Conservation (phyloP, 37 sponge, comb jelly and placozoan genomes). For the Amphimedon queenslandica region DNA sequence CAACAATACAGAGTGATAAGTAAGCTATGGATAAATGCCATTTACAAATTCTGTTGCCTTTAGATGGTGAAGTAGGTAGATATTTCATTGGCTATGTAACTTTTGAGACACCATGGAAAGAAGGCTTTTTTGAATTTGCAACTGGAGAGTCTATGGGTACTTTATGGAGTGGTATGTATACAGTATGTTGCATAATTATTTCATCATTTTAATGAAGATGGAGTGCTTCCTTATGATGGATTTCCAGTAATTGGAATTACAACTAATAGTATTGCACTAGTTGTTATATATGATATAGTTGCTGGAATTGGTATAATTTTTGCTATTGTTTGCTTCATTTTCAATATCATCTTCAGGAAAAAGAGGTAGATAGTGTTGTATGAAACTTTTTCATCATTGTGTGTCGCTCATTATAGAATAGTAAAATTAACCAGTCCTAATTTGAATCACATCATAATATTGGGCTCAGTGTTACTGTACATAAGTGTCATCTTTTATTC, state of each 20-base stretch:
- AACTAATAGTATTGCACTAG: not conserved
- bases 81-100: not conserved
- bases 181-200: not conserved
- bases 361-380: slow-evolving; percentile 1
- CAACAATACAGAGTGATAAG: not conserved
- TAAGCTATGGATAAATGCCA: not conserved
- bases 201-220: slow-evolving; percentile 4
- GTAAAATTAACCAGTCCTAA: slow-evolving; percentile 9
- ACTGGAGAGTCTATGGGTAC: not conserved
- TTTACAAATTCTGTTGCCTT: not conserved
- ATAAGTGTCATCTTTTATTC: not conserved
- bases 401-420: no score
- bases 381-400: not conserved
- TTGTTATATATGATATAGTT: slow-evolving; percentile 2
- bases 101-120: not conserved
- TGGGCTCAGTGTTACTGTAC: not conserved
- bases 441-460: slow-evolving; percentile 1
- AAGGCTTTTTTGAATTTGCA: not conserved
- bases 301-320: slow-evolving; percentile 11
- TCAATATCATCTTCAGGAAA: slow-evolving; percentile 22
- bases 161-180: not conserved
- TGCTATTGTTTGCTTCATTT: slow-evolving; percentile 17
- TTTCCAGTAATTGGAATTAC: not conserved
- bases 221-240: slow-evolving; percentile 16
- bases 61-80: not conserved